Conservation (phyloP, 2,113 vertebrate species). For the Mus pahari region DNA sequence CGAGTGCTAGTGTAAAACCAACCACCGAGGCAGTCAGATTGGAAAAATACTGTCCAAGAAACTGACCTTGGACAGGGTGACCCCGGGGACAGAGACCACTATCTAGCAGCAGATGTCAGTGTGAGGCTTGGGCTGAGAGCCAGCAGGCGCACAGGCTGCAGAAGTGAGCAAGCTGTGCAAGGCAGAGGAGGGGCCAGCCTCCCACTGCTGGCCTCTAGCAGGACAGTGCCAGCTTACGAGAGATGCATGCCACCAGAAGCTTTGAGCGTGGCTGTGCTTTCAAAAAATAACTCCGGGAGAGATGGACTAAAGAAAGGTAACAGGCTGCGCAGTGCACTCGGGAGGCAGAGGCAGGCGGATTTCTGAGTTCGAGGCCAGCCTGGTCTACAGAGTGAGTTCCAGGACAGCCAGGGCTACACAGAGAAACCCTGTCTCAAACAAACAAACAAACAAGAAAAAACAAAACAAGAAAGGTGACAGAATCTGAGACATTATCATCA, state of each 20-base stretch:
- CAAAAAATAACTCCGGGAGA: background rate
- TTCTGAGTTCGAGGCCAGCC: too few species aligned
- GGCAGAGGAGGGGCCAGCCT: background rate
- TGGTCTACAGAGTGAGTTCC: too few species aligned
- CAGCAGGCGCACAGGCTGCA: background rate
- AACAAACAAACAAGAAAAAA: too few species aligned
- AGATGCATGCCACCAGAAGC: background rate
- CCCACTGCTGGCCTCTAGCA: too few species aligned
- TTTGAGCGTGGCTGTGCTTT: background rate
- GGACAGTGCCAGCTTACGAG: accelerated
- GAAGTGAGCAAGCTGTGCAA: background rate
- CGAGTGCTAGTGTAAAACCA: background rate
- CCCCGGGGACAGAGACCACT: background rate
- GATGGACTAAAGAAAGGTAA: background rate
- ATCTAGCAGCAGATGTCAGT: background rate
- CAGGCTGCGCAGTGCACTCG: too few species aligned
- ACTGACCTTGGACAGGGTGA: background rate
- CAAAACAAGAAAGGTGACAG: too few species aligned
- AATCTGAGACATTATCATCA: background rate
- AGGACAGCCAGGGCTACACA: too few species aligned
- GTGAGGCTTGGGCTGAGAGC: background rate
- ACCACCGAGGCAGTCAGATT: background rate
- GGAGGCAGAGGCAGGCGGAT: too few species aligned
- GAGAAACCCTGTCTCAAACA: too few species aligned
- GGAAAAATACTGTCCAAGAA: background rate